phyloP scores from a whole-genome alignment of 2,113 vertebrate species.

The Festucalex cinctus region DNA sequence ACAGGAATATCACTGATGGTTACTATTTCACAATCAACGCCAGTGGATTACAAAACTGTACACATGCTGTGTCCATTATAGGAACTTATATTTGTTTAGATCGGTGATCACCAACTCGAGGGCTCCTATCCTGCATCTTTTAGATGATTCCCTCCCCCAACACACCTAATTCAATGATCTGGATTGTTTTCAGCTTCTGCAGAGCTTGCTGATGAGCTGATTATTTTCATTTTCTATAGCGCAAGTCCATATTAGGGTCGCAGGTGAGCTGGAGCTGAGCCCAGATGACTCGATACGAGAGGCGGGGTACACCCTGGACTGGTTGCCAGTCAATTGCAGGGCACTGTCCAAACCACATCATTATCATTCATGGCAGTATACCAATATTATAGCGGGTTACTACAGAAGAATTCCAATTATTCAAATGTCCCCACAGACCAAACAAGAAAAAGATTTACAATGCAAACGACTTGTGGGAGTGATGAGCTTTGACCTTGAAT shows the following conservation, averaged over 20 bases:
- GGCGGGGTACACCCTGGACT: neutral
- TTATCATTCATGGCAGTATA: conserved; percentile 16
- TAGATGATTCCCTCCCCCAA: too few relatives aligned
- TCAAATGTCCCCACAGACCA: conserved; percentile 36
- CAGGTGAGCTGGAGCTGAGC: neutral
- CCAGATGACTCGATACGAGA: neutral
- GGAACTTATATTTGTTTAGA: neutral
- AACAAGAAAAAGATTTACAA: conserved; percentile 56
- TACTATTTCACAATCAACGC: neutral
- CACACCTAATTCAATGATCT: too few relatives aligned
- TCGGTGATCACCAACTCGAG: too few relatives aligned
- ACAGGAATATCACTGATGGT: neutral
- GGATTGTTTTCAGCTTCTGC: too few relatives aligned
- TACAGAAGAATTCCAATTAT: conserved; percentile 39
- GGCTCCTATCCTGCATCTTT: too few relatives aligned
- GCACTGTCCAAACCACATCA: conserved; percentile 10
- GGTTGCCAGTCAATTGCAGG: neutral
- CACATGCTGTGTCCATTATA: too few relatives aligned
- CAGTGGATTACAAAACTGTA: too few relatives aligned
- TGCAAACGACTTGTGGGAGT: conserved; percentile 57
- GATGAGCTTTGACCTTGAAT: conserved; percentile 70
- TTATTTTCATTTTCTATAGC: too few relatives aligned
- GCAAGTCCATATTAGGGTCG: too few relatives aligned
- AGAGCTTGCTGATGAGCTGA: too few relatives aligned
- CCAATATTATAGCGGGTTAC: conserved; percentile 22